Conservation (phyloP, 2,888 invertebrate genomes). For the Malthinus flaveolus region DNA sequence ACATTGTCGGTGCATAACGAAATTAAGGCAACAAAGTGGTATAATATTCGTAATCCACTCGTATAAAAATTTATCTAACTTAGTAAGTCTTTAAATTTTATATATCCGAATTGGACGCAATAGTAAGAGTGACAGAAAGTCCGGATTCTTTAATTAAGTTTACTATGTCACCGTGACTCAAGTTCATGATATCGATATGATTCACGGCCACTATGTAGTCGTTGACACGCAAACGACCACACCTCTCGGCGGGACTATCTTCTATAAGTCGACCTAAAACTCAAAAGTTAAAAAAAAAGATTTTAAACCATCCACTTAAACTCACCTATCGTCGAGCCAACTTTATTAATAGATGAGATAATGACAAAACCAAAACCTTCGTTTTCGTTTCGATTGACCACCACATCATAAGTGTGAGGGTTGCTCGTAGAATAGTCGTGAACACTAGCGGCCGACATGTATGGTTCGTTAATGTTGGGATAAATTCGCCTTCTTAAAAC, state of each 20-base stretch:
- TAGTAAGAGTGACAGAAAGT: constrained; percentile 83
- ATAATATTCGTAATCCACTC: too few species aligned
- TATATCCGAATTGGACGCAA: constrained; percentile 65
- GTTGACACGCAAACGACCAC: constrained; percentile 87
- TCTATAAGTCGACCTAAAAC: constrained; percentile 86
- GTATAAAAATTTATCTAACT: not conserved
- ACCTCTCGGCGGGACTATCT: constrained; percentile 93
- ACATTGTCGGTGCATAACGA: too few species aligned
- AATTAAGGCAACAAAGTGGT: too few species aligned
- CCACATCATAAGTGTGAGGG: constrained; percentile 81
- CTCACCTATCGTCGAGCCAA: constrained; percentile 84
- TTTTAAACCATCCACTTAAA: constrained; percentile 8
- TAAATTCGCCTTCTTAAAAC: constrained; percentile 63
- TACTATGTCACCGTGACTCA: constrained; percentile 96
- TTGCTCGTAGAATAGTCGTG: constrained; percentile 31
- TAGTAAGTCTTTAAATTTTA: constrained; percentile 33
- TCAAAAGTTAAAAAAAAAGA: constrained; percentile 10
- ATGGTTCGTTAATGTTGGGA: constrained; percentile 26
- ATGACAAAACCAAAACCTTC: constrained; percentile 99
- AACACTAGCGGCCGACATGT: constrained; percentile 12
- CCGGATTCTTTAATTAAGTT: constrained; percentile 97
- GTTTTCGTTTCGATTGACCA: constrained; percentile 84
- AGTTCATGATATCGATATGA: constrained; percentile 84
- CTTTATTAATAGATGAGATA: constrained; percentile 91
- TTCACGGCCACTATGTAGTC: constrained; percentile 97